Base-by-base conservation (phyloP, 2,797 vertebrate genomes). In the Catamblyrhynchus diadema region DNA sequence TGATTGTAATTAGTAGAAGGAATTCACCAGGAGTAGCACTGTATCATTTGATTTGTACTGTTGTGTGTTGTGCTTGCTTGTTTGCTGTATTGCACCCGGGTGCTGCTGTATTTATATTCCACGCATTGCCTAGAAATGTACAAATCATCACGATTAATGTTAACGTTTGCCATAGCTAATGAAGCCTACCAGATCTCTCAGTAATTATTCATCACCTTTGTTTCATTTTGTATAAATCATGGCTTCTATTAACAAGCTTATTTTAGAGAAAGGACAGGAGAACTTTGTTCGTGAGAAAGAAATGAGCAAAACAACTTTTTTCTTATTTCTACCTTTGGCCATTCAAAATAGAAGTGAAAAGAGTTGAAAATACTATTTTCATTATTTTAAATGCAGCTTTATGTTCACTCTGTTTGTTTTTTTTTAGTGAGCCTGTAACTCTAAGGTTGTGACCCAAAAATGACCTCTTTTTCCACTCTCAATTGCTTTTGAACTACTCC, bases 401-500 rank as follows among this genome's bases (percentile, higher is more conserved):
- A 62, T 87, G 44, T 96, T 87, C 59, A 15, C 23, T 32, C 17
- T 51, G 73, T 92, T 94, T 96, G 65, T 93, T 97, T 96, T 84
- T 84, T 77, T 77, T 95, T 95, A 41, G 80, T 94, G 93, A 96
- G 95, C 95, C 86, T 97, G 94, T 95, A 92, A 94, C 91, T 95
- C 94, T 86, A 61, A 91, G 95, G 93, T 95, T 95, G 66, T 96
- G 95, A 96, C 96, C 96, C 94, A 82, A 81, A 92, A 77, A 53
- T 93, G 90, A 96, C 94, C 95, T 95, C 70, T 85, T 64, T 93
- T 93, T 96, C 95, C 86, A 77, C 62, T 96, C 93, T 90, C 89
- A 96, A 74, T 95, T 94, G 88, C 95, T 95, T 91, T 95, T 97
- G 97, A 97, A 94, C 95, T 97, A 94, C 83, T 96, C 91, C 89